Conservation (phyloP, 1,140 invertebrate species). For the Globodera ellingtonae region DNA sequence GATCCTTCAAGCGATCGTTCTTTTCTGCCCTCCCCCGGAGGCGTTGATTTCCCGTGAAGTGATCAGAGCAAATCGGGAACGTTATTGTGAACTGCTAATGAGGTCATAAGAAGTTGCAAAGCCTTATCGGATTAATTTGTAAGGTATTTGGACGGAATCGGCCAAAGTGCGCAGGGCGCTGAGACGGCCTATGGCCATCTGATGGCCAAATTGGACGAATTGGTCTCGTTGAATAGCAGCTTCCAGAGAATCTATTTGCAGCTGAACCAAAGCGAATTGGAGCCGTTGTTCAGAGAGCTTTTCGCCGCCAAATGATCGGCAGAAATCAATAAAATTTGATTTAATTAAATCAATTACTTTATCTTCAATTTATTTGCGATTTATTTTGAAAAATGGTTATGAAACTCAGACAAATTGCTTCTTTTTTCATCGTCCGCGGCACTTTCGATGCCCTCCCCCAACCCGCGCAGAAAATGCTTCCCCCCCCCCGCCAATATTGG, state of each 20-base stretch:
- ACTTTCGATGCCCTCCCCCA: neutral
- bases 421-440: neutral
- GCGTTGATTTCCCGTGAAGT: neutral
- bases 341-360: no score
- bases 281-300: constrained; percentile 12
- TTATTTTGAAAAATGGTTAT: no score
- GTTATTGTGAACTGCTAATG: neutral
- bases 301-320: neutral
- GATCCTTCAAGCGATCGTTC: constrained; percentile 3
- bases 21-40: neutral
- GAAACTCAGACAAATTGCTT: no score
- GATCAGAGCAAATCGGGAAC: neutral
- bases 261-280: constrained; percentile 11
- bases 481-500: neutral
- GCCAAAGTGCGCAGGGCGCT: neutral
- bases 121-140: neutral
- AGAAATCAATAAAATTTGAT: neutral
- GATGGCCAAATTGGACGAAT: constrained; percentile 16
- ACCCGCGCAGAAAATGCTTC: neutral
- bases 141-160: neutral
- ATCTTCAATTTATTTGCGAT: no score
- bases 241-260: neutral
- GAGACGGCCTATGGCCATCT: neutral
- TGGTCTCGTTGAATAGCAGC: constrained; percentile 7
- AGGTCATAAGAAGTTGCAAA: neutral